Conservation (phyloP, 2,113 vertebrate genomes). For the Jacana jacana region DNA sequence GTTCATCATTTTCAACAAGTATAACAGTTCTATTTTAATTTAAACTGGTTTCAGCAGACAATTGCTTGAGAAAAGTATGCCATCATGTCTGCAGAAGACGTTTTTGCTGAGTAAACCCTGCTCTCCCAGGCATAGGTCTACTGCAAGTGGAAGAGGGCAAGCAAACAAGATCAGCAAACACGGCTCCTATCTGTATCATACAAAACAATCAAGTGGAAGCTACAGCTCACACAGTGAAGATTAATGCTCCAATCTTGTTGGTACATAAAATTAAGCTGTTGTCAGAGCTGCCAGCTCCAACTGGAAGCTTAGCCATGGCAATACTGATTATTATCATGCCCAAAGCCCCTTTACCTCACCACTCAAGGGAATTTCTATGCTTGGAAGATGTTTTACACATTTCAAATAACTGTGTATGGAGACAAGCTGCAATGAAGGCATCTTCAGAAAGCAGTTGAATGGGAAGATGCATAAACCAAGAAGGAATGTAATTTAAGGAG, state of each 20-base stretch:
- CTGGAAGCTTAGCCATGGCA: not conserved
- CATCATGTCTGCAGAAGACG: not conserved
- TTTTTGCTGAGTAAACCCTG: not conserved
- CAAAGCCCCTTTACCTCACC: not conserved
- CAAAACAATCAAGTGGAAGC: not conserved
- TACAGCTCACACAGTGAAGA: not conserved
- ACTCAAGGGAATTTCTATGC: not conserved
- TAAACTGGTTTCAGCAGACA: not conserved
- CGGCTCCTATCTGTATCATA: not conserved
- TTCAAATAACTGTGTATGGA: not conserved
- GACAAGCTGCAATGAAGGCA: not conserved
- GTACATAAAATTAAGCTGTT: not conserved
- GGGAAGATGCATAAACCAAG: not conserved
- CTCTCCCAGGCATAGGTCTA: not conserved
- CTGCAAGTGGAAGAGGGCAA: not conserved
- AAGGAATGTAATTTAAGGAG: not conserved
- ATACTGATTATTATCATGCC: not conserved
- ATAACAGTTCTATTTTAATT: not conserved
- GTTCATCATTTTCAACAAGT: not conserved
- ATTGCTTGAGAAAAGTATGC: not conserved
- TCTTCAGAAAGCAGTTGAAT: not conserved
- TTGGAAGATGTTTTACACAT: not conserved
- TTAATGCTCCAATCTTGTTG: not conserved
- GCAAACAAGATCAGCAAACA: not conserved
- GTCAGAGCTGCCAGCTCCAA: not conserved